These are phyloP conservation scores for Brachypteracias leptosomus DNA, from an alignment of 2,113 vertebrate genomes.

Conservation along the genomic window DNA sequence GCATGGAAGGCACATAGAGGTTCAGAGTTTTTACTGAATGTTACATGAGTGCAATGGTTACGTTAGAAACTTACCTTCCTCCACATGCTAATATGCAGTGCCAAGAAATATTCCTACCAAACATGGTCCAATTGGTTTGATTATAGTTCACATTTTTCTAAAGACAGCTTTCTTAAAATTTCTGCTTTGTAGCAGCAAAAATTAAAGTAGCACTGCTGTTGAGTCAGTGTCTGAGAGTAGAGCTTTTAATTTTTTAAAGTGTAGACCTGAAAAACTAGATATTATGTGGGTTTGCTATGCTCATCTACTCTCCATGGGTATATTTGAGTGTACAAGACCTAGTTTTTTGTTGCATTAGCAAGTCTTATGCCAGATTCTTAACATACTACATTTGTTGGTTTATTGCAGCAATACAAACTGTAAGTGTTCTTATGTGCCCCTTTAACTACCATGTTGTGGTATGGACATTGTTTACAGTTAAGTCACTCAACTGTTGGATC, in stretches of 20 bases:
- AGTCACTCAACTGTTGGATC: not conserved
- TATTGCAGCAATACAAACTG: not conserved
- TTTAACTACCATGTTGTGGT: not conserved
- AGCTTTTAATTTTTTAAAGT: not conserved
- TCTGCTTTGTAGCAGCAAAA: not conserved
- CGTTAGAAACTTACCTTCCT: not conserved
- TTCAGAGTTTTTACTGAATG: not conserved
- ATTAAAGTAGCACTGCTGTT: not conserved
- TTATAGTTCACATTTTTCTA: not conserved
- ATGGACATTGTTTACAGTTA: not conserved
- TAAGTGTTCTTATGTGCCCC: not conserved
- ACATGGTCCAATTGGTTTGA: not conserved
- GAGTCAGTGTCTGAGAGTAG: not conserved
- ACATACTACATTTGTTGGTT: not conserved
- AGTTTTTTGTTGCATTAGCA: not conserved
- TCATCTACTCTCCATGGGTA: not conserved
- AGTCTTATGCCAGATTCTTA: not conserved
- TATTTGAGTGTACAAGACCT: not conserved
- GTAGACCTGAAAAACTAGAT: conserved; percentile 1
- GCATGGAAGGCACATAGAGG: not conserved
- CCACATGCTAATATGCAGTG: not conserved
- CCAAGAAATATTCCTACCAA: not conserved
- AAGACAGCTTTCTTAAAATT: conserved; percentile 11
- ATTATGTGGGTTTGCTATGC: conserved; percentile 8
- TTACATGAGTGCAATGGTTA: not conserved